phyloP scores from a whole-genome alignment of 2,888 invertebrate species.

The Antitype chi region DNA sequence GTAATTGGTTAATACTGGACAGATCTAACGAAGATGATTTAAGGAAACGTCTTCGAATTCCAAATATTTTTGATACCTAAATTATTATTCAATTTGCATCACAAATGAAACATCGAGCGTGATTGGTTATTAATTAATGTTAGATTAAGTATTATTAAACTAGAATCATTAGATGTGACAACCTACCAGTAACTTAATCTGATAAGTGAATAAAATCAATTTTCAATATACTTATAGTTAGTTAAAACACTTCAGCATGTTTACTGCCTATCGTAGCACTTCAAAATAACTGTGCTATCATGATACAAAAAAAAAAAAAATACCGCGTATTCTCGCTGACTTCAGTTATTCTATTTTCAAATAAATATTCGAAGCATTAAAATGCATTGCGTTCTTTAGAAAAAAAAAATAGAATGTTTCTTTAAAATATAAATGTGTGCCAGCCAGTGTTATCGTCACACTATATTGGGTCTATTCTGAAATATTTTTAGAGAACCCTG shows the following conservation, averaged over 20 bases:
- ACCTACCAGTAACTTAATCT: conserved; percentile 65
- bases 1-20: not conserved
- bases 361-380: not conserved
- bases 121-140: conserved; percentile 51
- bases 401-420: not conserved
- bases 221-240: conserved; percentile 52
- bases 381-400: not conserved
- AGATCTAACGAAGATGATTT: not conserved
- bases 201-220: conserved; percentile 77
- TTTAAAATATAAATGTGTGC: not conserved
- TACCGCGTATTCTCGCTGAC: not conserved
- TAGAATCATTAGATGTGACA: conserved; percentile 28
- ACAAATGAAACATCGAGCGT: conserved; percentile 13
- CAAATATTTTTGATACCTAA: conserved; percentile 1
- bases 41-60: not conserved
- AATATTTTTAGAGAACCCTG: not conserved
- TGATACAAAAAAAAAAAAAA: conserved; percentile 29
- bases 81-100: conserved; percentile 16
- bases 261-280: conserved; percentile 61
- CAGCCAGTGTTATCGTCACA: conserved; percentile 18
- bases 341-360: conserved; percentile 7
- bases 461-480: not conserved
- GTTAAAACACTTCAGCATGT: conserved; percentile 60
- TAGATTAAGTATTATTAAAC: conserved; percentile 29
- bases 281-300: conserved; percentile 51